A percentile compares a stretch with the other conserved stretches of the same genome.
Conservation (phyloP, 2,888 invertebrate species). For the Plemyria rubiginata region DNA sequence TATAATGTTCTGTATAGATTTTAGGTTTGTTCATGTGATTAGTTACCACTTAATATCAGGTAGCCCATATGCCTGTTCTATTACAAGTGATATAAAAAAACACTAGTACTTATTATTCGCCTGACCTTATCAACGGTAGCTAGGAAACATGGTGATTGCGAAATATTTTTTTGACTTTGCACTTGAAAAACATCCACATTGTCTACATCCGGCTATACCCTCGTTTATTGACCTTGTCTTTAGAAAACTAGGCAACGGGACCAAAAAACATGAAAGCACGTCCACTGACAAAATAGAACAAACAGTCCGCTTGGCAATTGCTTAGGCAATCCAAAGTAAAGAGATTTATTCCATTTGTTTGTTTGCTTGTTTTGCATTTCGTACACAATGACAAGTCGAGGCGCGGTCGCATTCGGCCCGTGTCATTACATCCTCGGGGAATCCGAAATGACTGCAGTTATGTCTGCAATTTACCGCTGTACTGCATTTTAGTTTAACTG, state of each 20-base stretch:
- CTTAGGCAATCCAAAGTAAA: background rate
- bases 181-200: no score
- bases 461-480: slow-evolving; percentile 16
- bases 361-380: slow-evolving; percentile 25
- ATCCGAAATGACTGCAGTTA: slow-evolving; percentile 20
- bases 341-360: slow-evolving; percentile 7
- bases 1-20: no score
- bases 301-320: background rate
- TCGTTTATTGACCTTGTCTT: background rate
- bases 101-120: no score
- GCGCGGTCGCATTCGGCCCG: slow-evolving; percentile 53
- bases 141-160: no score
- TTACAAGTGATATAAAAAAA: no score
- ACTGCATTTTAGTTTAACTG: slow-evolving; percentile 7
- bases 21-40: no score
- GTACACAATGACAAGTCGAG: slow-evolving; percentile 47
- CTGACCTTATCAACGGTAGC: no score
- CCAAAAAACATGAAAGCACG: background rate
- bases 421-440: slow-evolving; percentile 55
- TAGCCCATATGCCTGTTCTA: no score
- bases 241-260: background rate
- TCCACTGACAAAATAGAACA: background rate
- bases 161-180: no score
- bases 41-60: no score
- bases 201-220: no score